These are phyloP conservation scores for Etheostoma spectabile DNA, from an alignment of 2,113 vertebrate genomes.

Conservation along the genomic window DNA sequence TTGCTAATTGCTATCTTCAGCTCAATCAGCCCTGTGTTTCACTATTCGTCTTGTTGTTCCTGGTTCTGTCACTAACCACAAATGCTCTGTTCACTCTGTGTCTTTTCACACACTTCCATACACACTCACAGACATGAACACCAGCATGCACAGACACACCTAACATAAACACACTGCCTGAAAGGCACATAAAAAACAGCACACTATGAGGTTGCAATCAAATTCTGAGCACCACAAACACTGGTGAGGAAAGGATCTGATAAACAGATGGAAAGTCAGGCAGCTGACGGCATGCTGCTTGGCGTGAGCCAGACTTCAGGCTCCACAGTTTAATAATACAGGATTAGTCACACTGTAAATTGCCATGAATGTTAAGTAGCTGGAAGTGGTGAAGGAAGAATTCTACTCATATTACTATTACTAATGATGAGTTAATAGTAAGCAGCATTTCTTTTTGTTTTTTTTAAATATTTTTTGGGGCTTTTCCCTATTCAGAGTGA, in stretches of 20 bases:
- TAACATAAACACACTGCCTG: constrained; percentile 47
- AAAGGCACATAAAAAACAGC: constrained; percentile 32
- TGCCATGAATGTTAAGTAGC: constrained; percentile 65
- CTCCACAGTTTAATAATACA: constrained; percentile 53
- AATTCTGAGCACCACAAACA: constrained; percentile 60
- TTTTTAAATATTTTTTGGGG: too few species aligned
- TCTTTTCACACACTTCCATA: constrained; percentile 16
- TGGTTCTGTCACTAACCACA: constrained; percentile 35
- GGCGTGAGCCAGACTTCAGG: constrained; percentile 37
- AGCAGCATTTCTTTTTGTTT: background rate
- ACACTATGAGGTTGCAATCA: constrained; percentile 65
- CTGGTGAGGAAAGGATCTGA: constrained; percentile 43
- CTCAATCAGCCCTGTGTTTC: constrained; percentile 57
- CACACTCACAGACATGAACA: constrained; percentile 9
- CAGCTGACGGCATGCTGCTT: constrained; percentile 33
- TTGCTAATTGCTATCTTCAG: constrained; percentile 73
- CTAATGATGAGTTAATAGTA: background rate
- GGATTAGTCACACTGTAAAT: constrained; percentile 62
- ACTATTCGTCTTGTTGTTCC: constrained; percentile 48
- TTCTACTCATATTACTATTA: background rate
- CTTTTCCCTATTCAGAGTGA: too few species aligned
- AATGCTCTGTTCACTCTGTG: constrained; percentile 20
- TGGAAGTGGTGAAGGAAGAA: constrained; percentile 14
- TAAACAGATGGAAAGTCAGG: constrained; percentile 69
- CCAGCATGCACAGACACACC: constrained; percentile 26